Conservation (phyloP, 1,140 invertebrate species). For the Drosophila kurseongensis region DNA sequence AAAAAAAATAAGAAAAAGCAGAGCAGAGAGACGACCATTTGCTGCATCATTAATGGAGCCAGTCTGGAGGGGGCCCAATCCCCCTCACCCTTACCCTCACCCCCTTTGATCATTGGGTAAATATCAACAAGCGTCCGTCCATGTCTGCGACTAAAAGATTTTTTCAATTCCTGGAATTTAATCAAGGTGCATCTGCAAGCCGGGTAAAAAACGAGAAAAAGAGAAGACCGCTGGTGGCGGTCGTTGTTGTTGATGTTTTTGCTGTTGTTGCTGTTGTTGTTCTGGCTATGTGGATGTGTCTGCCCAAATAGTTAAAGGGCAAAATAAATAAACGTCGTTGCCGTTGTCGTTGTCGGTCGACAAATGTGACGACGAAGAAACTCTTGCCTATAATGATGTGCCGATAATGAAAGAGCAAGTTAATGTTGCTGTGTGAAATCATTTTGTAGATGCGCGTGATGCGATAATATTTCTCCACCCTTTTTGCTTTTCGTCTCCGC, state of each 20-base stretch:
- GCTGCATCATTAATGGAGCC: slow-evolving; percentile 70
- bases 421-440: slow-evolving; percentile 59
- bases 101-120: slow-evolving; percentile 44
- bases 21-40: slow-evolving; percentile 41
- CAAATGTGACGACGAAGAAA: slow-evolving; percentile 16
- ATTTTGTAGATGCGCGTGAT: slow-evolving; percentile 74
- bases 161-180: slow-evolving; percentile 79
- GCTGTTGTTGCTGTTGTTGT: slow-evolving; percentile 7
- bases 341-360: slow-evolving; percentile 3
- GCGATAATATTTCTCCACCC: slow-evolving; percentile 63
- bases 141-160: slow-evolving; percentile 47
- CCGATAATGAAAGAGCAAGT: slow-evolving; percentile 71
- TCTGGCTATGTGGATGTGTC: slow-evolving; percentile 21
- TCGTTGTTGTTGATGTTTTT: slow-evolving; percentile 12
- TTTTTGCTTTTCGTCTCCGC: slow-evolving; percentile 1
- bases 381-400: slow-evolving; percentile 60
- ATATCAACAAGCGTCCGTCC: slow-evolving; percentile 53
- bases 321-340: slow-evolving; percentile 69
- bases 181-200: slow-evolving; percentile 74
- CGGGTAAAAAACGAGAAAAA: slow-evolving; percentile 17
- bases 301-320: slow-evolving; percentile 76
- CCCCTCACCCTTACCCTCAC: background rate
- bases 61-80: slow-evolving; percentile 18
- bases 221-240: slow-evolving; percentile 41
- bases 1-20: background rate